A percentile compares a stretch with the other conserved stretches of the same genome.
Evolutionary conservation across 1,140 invertebrate species (phyloP).

Genomic region (Diorhabda sublineata): DNA sequence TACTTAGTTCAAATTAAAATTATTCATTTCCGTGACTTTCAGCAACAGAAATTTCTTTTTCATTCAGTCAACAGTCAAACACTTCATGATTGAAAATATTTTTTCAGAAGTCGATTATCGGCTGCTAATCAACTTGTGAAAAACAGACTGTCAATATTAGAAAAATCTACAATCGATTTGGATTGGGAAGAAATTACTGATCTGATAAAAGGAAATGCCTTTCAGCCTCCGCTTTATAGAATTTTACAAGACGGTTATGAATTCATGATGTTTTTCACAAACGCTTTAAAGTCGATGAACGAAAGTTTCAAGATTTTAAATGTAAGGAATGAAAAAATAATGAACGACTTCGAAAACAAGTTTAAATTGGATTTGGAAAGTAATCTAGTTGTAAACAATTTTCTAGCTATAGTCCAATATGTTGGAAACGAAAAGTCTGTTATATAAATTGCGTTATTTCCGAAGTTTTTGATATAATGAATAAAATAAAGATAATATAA

Average conservation of each 20-base stretch:
- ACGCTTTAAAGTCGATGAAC: conserved; percentile 30
- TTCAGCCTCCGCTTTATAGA: conserved; percentile 34
- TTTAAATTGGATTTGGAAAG: conserved; percentile 34
- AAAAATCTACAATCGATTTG: conserved; percentile 35
- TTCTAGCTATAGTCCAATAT: conserved; percentile 42
- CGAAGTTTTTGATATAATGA: too few species aligned
- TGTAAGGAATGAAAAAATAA: conserved; percentile 32
- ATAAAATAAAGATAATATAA: too few species aligned
- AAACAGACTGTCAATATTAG: conserved; percentile 35
- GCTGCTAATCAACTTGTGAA: conserved; percentile 35
- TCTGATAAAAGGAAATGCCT: conserved; percentile 33
- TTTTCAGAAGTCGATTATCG: conserved; percentile 33
- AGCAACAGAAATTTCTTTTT: too few species aligned
- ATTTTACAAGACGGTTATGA: conserved; percentile 33
- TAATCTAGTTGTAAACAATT: conserved; percentile 17
- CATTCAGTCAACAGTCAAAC: too few species aligned
- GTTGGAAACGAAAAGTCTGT: conserved; percentile 33
- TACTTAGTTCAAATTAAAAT: too few species aligned
- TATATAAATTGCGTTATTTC: conserved; percentile 6
- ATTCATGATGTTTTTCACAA: conserved; percentile 35
- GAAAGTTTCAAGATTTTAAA: conserved; percentile 25
- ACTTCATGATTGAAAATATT: background rate
- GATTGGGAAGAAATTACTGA: conserved; percentile 34
- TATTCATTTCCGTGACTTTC: too few species aligned
- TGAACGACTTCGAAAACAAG: conserved; percentile 27